Base-by-base conservation (phyloP, 2,888 invertebrate species). In the Eucera pruinosa region DNA sequence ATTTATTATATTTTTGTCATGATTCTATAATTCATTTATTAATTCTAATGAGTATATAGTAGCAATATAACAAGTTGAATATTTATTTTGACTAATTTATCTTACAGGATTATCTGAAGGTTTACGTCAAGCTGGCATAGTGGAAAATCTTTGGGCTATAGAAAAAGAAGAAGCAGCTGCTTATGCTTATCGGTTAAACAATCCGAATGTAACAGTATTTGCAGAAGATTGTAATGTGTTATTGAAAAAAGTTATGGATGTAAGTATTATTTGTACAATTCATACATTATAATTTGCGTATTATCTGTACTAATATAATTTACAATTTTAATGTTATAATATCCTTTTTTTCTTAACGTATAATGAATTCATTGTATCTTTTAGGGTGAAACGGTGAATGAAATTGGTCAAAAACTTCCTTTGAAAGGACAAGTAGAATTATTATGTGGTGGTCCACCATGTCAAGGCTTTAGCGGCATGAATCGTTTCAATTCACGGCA, bases 381-480 rank as follows among this genome's bases (percentile, higher is more conserved):
- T 41, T 11, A 93, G 93, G 95, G 95, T 1, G 93, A 93, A 6
- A 90, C 91, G 25, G 93, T 93, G 75, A 93, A 94, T 68, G 89
- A 89, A 2, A 93, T 93, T 20, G 94, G 94, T 0, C 93, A 94
- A 80, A 93, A 93, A 11, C 92, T 97, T 48, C 97, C 97, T 0
- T 93, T 93, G 90, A 96, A 95, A 88, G 97, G 97, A 0, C 96
- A 97, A 75, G 97, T 97, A 0, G 97, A 97, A 87, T 91, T 97
- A 72, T 92, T 97, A 36, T 96, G 97, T 88, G 97, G 97, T 11
- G 97, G 97, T 0, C 97, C 97, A 0, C 97, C 97, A 0, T 97
- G 97, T 89, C 97, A 97, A 92, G 97, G 97, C 3, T 97, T 97
- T 93, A 97, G 96, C 54, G 97, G 97, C 43, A 97, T 97, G 97